phyloP scores from a whole-genome alignment of 2,797 vertebrate species.

The Diplodus puntazzo region DNA sequence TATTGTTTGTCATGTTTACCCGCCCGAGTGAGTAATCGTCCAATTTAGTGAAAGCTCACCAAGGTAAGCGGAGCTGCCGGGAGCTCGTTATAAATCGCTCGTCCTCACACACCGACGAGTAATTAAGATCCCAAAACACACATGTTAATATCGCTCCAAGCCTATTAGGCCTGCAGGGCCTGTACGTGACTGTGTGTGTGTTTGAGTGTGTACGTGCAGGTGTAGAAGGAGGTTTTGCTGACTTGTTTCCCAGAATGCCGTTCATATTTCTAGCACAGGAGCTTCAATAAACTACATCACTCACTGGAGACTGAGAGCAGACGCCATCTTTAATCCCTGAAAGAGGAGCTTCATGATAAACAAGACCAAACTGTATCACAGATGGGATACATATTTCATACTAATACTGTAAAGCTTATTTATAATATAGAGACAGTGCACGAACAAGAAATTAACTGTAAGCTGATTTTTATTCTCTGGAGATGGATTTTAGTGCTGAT shows the following conservation, averaged over 20 bases:
- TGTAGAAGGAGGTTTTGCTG: constrained; percentile 41
- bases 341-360: constrained; percentile 21
- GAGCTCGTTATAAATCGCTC: constrained; percentile 76
- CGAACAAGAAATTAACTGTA: too few relatives aligned
- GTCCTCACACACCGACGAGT: constrained; percentile 61
- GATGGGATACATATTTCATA: not conserved
- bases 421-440: too few relatives aligned
- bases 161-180: constrained; percentile 69
- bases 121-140: constrained; percentile 83
- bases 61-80: constrained; percentile 75
- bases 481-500: too few relatives aligned
- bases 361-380: not conserved
- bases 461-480: too few relatives aligned
- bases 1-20: constrained; percentile 83
- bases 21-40: constrained; percentile 81
- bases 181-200: constrained; percentile 5
- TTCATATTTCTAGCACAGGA: constrained; percentile 23
- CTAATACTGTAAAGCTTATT: not conserved
- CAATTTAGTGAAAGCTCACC: constrained; percentile 80
- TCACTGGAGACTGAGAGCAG: constrained; percentile 29
- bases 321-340: constrained; percentile 26
- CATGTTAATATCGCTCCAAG: constrained; percentile 74
- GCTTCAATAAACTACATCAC: constrained; percentile 21
- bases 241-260: constrained; percentile 57
- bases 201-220: constrained; percentile 17